phyloP scores from a whole-genome alignment of 64 coral and sea anemone genomes.

The Pocillopora verrucosa region DNA sequence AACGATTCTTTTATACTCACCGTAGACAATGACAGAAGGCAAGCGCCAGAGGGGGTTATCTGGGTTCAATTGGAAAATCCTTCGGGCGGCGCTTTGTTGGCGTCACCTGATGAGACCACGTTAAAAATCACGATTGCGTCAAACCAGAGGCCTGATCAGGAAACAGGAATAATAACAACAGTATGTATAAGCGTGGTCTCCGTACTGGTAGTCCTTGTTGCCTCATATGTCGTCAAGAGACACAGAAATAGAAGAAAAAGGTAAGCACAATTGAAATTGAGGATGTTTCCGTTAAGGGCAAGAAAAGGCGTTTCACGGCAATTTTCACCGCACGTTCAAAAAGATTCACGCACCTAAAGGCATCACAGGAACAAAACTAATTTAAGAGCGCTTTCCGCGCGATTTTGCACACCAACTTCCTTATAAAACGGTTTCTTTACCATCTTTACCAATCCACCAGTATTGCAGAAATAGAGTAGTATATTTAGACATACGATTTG shows the following conservation, averaged over 20 bases:
- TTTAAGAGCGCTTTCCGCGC: no score
- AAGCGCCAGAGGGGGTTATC: constrained; percentile 14
- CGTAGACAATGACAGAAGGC: constrained; percentile 34
- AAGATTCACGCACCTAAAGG: no score
- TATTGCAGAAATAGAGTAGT: no score
- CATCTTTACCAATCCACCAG: no score
- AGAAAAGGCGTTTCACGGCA: no score
- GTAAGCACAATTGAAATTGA: not conserved
- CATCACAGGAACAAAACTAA: no score
- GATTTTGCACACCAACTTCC: no score
- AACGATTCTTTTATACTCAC: constrained; percentile 47
- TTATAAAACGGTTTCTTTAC: no score
- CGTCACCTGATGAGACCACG: constrained; percentile 22
- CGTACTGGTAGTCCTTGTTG: not conserved
- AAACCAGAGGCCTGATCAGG: not conserved
- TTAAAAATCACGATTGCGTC: constrained; percentile 47
- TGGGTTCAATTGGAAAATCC: constrained; percentile 18
- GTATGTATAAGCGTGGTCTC: not conserved
- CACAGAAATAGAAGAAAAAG: not conserved
- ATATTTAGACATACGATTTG: no score
- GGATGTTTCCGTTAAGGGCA: no score
- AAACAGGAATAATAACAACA: constrained; percentile 26
- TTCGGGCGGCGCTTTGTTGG: constrained; percentile 60
- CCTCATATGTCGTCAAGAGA: not conserved
- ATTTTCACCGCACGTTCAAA: no score